Percentiles rank a stretch among this genome's conserved stretches.
Conservation (phyloP, 2,113 vertebrate species). For the Petromus typicus region DNA sequence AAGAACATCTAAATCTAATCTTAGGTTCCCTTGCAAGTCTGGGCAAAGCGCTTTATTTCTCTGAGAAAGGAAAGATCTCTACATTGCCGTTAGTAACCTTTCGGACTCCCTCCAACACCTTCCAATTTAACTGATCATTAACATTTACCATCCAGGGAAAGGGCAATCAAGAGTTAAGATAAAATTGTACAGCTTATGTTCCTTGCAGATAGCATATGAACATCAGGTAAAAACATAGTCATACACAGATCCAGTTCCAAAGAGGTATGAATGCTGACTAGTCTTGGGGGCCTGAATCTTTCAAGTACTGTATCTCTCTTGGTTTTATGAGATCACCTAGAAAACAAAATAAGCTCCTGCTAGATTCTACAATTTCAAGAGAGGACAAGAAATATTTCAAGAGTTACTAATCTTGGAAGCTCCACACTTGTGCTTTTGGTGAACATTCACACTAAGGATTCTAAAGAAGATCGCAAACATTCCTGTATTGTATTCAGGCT, state of each 20-base stretch:
- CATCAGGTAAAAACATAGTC: not conserved
- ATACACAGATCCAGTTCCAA: not conserved
- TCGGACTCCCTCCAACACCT: not conserved
- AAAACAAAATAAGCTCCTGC: not conserved
- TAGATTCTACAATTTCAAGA: slow-evolving; percentile 19
- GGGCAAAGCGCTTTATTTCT: not conserved
- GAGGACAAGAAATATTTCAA: not conserved
- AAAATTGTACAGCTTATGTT: not conserved
- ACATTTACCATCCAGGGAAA: not conserved
- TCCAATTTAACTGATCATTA: not conserved
- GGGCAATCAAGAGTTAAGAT: not conserved
- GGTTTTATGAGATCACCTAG: not conserved
- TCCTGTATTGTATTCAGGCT: not conserved
- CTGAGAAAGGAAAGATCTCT: not conserved
- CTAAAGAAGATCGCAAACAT: not conserved
- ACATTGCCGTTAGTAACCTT: too few species aligned
- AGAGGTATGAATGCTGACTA: not conserved
- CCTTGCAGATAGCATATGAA: not conserved
- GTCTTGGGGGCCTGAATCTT: not conserved
- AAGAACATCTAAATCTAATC: not conserved
- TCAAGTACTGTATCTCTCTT: not conserved
- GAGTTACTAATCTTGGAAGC: not conserved
- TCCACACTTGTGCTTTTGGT: not conserved
- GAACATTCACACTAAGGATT: not conserved
- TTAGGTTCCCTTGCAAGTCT: not conserved